Percentiles rank a stretch among this genome's conserved stretches.
Evolutionary conservation across 2,797 vertebrate species (phyloP).

Genomic region (Chiloscyllium punctatum): DNA sequence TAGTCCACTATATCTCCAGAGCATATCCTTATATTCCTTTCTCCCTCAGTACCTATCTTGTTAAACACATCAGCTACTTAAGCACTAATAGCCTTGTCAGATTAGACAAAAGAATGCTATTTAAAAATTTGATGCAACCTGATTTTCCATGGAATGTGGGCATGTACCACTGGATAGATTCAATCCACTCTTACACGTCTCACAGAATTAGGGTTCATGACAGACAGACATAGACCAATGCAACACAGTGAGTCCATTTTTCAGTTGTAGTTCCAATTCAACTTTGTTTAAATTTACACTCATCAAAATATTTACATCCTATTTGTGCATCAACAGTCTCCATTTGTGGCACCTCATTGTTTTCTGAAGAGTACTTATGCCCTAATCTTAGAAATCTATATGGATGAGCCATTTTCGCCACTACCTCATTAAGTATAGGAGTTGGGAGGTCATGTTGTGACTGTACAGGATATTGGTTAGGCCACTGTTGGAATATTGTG

Average conservation of each 20-base stretch:
- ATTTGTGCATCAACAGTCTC: neutral
- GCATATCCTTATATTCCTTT: neutral
- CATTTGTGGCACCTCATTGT: neutral
- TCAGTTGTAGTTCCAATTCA: neutral
- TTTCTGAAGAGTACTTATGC: neutral
- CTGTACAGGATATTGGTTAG: no score
- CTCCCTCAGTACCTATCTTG: neutral
- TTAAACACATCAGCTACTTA: neutral
- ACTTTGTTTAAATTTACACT: neutral
- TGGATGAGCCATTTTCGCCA: neutral
- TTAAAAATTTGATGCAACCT: neutral
- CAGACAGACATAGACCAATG: neutral
- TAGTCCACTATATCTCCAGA: neutral
- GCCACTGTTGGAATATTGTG: no score
- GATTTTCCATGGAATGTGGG: no score
- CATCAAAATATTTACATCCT: neutral
- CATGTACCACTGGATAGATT: no score
- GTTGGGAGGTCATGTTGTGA: no score
- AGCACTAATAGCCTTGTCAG: no score
- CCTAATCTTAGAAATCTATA: neutral
- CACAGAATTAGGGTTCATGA: neutral
- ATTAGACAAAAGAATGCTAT: neutral
- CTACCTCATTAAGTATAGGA: no score
- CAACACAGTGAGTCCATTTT: neutral
- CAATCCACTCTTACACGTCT: neutral